Percentiles rank a stretch among this genome's conserved stretches.
These are phyloP conservation scores for Otolemur garnettii DNA, from an alignment of 2,113 vertebrate species.

Conservation along the genomic window DNA sequence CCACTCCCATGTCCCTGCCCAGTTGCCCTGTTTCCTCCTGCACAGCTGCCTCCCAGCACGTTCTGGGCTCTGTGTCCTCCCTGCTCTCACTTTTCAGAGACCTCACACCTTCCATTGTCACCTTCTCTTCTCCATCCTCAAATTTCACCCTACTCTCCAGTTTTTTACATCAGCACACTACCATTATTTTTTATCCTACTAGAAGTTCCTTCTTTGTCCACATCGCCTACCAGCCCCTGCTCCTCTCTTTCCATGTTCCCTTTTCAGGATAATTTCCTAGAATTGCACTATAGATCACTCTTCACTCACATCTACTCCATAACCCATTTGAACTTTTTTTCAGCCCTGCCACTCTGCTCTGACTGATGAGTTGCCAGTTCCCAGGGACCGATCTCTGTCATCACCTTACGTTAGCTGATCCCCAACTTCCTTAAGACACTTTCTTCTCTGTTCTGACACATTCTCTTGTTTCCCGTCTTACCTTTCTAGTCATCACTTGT, in stretches of 20 bases:
- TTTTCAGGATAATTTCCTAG: neutral
- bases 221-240: accelerated
- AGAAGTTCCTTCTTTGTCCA: neutral
- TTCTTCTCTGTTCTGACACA: neutral
- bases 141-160: neutral
- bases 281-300: neutral
- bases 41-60: neutral
- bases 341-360: neutral
- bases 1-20: accelerated
- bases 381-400: neutral
- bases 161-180: neutral
- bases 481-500: neutral
- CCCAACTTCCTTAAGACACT: neutral
- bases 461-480: neutral
- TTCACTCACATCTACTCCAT: neutral
- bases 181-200: neutral
- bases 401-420: neutral
- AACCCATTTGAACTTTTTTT: neutral
- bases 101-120: neutral
- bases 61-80: neutral
- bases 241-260: neutral
- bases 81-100: neutral
- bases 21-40: neutral
- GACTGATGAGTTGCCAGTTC: neutral
- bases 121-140: neutral